A percentile compares a stretch with the other conserved stretches of the same genome.
phyloP scores from a whole-genome alignment of 2,797 vertebrate genomes.

The Telmatherina bonti region DNA sequence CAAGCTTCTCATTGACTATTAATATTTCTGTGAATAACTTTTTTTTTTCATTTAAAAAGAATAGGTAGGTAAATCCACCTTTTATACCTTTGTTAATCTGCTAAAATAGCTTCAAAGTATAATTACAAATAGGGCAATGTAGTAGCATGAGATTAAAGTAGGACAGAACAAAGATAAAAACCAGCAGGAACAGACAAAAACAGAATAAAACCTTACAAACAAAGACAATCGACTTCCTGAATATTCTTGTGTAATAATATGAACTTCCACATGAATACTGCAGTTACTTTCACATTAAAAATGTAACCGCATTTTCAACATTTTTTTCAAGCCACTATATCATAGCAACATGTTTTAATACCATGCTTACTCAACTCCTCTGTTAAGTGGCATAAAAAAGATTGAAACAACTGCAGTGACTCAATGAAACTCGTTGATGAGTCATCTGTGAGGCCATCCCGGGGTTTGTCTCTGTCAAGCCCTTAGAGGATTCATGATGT shows the following conservation, averaged over 20 bases:
- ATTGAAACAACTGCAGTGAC: slow-evolving; percentile 39
- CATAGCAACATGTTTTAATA: slow-evolving; percentile 36
- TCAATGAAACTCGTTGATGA: slow-evolving; percentile 73
- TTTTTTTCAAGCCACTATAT: slow-evolving; percentile 34
- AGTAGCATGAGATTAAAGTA: slow-evolving; percentile 17
- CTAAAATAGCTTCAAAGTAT: neutral
- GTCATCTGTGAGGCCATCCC: slow-evolving; percentile 69
- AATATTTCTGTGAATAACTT: neutral
- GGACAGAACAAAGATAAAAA: slow-evolving; percentile 5
- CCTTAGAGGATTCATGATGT: slow-evolving; percentile 59
- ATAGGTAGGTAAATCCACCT: neutral
- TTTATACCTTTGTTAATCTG: neutral
- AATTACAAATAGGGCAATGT: slow-evolving; percentile 20
- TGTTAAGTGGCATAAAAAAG: slow-evolving; percentile 19
- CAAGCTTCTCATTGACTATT: slow-evolving; percentile 7
- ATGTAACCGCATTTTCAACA: slow-evolving; percentile 21
- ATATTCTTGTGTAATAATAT: slow-evolving; percentile 14
- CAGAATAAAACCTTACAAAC: neutral
- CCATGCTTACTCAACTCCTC: slow-evolving; percentile 40
- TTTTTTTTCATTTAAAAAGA: neutral
- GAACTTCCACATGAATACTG: slow-evolving; percentile 13
- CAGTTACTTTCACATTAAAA: slow-evolving; percentile 17
- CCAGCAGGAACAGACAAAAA: slow-evolving; percentile 1
- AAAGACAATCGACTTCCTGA: neutral
- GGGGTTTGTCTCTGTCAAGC: slow-evolving; percentile 61